Evolutionary conservation across 1,140 invertebrate genomes (phyloP), one percentile per base, ranked within the genome.

Genomic region (Drosophila miranda): DNA sequence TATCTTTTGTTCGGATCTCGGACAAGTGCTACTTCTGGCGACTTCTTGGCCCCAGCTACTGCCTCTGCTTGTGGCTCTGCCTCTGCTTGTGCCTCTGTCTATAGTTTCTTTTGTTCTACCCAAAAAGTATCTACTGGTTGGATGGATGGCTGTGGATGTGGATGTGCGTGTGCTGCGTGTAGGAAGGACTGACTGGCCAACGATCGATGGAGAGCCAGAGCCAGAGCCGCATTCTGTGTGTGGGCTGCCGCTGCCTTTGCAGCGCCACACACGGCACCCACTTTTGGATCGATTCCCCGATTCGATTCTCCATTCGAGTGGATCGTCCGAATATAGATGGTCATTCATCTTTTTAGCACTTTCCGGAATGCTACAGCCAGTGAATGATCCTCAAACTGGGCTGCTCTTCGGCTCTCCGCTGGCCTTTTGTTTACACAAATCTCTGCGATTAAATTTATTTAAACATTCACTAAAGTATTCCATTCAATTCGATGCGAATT

Each of bases 391-490:
- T 19, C 53, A 56, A 38, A 8, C 2, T 38, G 42, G 49, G 56
- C 53, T 56, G 4, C 34, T 38, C 34, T 75, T 81, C 76, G 61
- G 71, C 63, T 86, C 51, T 69, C 63, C 63, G 58, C 19, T 19
- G 68, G 62, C 57, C 75, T 81, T 70, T 84, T 84, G 80, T 84
- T 84, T 83, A 77, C 73, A 74, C 43, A 48, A 28, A n/a, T 77
- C 71, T 77, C 64, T 63, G 66, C 64, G 70, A 64, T 76, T 77
- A 16, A 82, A 86, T 84, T 86, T 86, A 84, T 86, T 86, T 81
- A 77, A 75, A 72, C 63, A 86, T 79, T 67, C 68, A 67, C 51
- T 53, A 60, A 77, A 84, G 77, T 74, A 67, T 86, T 70, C 81
- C 68, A 74, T 86, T 80, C 62, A 81, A 71, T 74, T 26, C 50